Evolutionary conservation across 2,113 vertebrate species (phyloP).

Genomic region (Cyprinodon variegatus): DNA sequence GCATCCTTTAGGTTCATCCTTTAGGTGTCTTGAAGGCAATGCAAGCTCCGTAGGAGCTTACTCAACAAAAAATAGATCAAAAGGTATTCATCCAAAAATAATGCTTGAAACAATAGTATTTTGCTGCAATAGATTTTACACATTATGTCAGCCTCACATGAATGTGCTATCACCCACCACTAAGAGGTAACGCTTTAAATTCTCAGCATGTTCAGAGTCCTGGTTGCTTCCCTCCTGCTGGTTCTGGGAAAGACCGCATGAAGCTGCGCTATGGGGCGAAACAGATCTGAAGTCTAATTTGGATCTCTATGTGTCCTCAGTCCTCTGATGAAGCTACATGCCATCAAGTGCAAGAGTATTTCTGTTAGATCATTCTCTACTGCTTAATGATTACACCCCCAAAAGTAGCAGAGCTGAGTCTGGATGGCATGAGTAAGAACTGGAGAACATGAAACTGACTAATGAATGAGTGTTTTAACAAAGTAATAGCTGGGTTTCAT

Average conservation of each 20-base stretch:
- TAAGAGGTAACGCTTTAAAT: constrained; percentile 1
- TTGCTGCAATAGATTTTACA: not conserved
- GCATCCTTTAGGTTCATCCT: constrained; percentile 20
- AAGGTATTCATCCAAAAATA: not conserved
- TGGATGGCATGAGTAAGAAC: not conserved
- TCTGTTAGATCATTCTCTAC: constrained; percentile 18
- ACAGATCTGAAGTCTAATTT: constrained; percentile 11
- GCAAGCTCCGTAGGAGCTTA: not conserved
- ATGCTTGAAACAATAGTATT: not conserved
- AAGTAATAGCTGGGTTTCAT: not conserved
- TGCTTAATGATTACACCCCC: constrained; percentile 7
- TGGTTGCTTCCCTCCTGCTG: constrained; percentile 1
- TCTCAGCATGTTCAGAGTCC: constrained; percentile 29
- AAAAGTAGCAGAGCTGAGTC: not conserved
- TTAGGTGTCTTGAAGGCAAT: not conserved
- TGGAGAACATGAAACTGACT: constrained; percentile 14
- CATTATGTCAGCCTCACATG: not conserved
- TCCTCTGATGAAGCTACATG: not conserved
- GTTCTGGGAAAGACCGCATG: not conserved
- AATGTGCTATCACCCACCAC: not conserved
- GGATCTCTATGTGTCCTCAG: constrained; percentile 2
- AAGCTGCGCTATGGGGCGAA: not conserved
- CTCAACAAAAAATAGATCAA: not conserved
- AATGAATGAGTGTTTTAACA: constrained; percentile 10
- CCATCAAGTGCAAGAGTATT: constrained; percentile 8